These are phyloP conservation scores for Sialis fuliginosa DNA, from an alignment of 2,888 invertebrate genomes.

Conservation along the genomic window DNA sequence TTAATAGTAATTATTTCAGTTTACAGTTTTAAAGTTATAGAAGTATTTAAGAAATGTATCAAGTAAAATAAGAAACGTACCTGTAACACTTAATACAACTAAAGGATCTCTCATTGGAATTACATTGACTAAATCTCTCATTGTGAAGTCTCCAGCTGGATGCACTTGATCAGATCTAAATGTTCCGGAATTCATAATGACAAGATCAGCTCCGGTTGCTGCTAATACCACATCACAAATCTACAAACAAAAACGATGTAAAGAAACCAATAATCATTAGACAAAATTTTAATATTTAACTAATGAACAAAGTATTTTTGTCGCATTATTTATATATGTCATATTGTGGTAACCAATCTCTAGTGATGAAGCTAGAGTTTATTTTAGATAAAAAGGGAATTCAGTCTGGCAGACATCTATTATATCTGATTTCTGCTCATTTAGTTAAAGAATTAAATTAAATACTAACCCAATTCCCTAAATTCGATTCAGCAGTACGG, in stretches of 20 bases:
- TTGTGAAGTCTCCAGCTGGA: slow-evolving; percentile 66
- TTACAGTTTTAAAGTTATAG: neutral
- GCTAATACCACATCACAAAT: slow-evolving; percentile 66
- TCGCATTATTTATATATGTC: too few relatives aligned
- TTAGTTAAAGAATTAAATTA: neutral
- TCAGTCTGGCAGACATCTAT: neutral
- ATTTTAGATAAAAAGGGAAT: neutral
- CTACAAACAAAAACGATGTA: slow-evolving; percentile 11
- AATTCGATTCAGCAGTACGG: slow-evolving; percentile 70
- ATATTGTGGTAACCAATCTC: too few relatives aligned
- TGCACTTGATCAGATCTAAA: slow-evolving; percentile 66
- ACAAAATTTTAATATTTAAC: too few relatives aligned
- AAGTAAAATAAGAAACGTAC: slow-evolving; percentile 17
- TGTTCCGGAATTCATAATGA: slow-evolving; percentile 76
- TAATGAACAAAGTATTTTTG: too few relatives aligned
- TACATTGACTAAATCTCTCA: slow-evolving; percentile 65
- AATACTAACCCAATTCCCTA: slow-evolving; percentile 53
- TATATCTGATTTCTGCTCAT: neutral
- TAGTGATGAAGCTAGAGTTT: too few relatives aligned
- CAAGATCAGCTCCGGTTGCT: slow-evolving; percentile 70
- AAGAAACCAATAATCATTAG: too few relatives aligned
- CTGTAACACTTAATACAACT: slow-evolving; percentile 56
- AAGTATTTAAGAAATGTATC: neutral
- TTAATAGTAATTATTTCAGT: neutral
- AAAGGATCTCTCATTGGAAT: slow-evolving; percentile 76